phyloP scores from a whole-genome alignment of 2,113 vertebrate species.

The Lethenteron reissneri region DNA sequence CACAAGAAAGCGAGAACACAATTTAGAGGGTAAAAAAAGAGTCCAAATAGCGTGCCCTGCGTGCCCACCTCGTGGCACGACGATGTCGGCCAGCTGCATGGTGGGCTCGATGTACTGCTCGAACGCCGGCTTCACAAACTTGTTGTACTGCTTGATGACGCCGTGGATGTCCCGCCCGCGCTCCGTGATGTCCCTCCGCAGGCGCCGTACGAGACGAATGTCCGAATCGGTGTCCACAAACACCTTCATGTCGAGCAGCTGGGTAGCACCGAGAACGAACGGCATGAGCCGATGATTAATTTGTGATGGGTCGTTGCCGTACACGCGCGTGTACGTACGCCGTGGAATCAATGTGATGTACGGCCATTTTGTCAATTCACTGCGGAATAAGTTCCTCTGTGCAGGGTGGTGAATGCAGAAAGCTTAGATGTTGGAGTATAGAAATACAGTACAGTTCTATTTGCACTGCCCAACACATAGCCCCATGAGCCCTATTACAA shows the following conservation, averaged over 20 bases:
- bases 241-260: conserved; percentile 77
- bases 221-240: conserved; percentile 72
- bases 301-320: too few relatives aligned
- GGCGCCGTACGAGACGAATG: conserved; percentile 50
- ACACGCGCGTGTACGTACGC: too few relatives aligned
- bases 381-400: too few relatives aligned
- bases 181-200: conserved; percentile 55
- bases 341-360: too few relatives aligned
- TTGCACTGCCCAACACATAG: too few relatives aligned
- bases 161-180: conserved; percentile 42
- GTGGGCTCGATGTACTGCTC: conserved; percentile 77
- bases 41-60: conserved; percentile 9
- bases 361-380: too few relatives aligned
- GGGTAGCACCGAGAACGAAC: not conserved
- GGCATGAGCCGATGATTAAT: too few relatives aligned
- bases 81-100: conserved; percentile 55
- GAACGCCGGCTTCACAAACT: conserved; percentile 59
- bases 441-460: too few relatives aligned
- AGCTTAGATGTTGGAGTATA: too few relatives aligned
- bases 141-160: conserved; percentile 67
- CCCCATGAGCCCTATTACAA: too few relatives aligned
- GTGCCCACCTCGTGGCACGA: conserved; percentile 51
- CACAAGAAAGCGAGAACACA: not conserved
- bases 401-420: too few relatives aligned
- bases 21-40: not conserved